Percentiles rank a stretch among this genome's conserved stretches.
phyloP scores from a whole-genome alignment of 1,140 invertebrate genomes.

The Calosoma granatense region DNA sequence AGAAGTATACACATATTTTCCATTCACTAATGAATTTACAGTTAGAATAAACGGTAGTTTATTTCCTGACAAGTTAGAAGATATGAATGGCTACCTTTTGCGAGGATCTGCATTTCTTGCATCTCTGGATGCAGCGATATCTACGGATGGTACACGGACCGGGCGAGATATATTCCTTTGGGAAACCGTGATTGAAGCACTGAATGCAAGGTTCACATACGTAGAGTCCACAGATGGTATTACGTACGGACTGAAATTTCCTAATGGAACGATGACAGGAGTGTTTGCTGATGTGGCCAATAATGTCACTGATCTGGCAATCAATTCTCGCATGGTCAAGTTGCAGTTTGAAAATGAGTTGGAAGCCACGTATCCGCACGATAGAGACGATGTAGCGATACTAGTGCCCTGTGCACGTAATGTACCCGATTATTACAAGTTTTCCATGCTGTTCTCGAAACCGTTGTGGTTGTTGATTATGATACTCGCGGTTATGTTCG shows the following conservation, averaged over 20 bases:
- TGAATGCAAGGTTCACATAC: not conserved
- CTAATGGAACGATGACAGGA: conserved; percentile 2
- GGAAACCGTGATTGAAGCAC: not conserved
- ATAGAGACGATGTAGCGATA: not conserved
- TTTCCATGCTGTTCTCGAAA: not conserved
- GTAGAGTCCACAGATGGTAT: not conserved
- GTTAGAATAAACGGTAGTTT: not conserved
- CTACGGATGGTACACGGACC: not conserved
- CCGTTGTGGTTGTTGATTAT: not conserved
- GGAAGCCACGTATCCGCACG: not conserved
- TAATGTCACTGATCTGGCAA: not conserved
- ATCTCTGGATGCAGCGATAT: not conserved
- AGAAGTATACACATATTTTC: not conserved
- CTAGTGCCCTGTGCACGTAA: not conserved
- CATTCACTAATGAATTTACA: not conserved
- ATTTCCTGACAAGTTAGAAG: not conserved
- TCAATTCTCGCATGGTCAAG: conserved; percentile 5
- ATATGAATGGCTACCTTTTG: not conserved
- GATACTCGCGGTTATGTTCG: not conserved
- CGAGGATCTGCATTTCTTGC: not conserved
- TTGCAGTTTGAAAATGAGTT: not conserved
- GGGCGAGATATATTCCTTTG: not conserved
- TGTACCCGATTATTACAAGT: not conserved
- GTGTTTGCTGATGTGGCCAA: not conserved
- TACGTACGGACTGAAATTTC: not conserved